Conservation (phyloP, 2,888 invertebrate genomes). For the Lordiphosa andalusiaca region DNA sequence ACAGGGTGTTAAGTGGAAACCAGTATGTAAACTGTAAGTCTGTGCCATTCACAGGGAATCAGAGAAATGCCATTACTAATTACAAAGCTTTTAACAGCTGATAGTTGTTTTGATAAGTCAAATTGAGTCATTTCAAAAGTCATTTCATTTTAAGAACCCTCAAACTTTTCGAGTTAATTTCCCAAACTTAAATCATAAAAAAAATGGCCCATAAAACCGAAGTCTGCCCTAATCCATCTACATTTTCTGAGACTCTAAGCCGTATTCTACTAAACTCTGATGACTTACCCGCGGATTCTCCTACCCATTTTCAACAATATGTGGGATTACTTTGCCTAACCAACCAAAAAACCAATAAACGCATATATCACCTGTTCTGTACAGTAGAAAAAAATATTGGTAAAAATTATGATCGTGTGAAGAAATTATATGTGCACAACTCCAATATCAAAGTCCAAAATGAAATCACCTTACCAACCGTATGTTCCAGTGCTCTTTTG, state of each 20-base stretch:
- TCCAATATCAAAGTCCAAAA: constrained; percentile 12
- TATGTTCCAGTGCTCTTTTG: constrained; percentile 17
- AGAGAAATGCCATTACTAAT: not conserved
- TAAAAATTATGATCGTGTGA: not conserved
- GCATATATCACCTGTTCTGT: constrained; percentile 25
- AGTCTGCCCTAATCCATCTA: not conserved
- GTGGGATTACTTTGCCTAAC: constrained; percentile 8
- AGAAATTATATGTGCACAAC: constrained; percentile 13
- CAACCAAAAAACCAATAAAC: not conserved
- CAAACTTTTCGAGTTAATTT: not conserved
- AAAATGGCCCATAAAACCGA: not conserved
- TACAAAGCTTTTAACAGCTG: constrained; percentile 1
- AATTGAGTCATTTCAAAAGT: not conserved
- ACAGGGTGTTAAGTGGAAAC: no score
- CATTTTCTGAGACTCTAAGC: constrained; percentile 21
- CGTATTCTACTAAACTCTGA: constrained; percentile 11
- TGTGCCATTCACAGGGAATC: not conserved
- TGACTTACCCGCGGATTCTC: not conserved
- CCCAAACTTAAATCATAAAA: not conserved
- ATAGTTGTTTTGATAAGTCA: not conserved
- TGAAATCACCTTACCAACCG: constrained; percentile 2
- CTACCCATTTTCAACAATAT: not conserved
- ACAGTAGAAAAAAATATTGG: constrained; percentile 6
- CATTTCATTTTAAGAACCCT: not conserved
- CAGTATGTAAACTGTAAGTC: not conserved